Evolutionary conservation across 1,140 invertebrate genomes (phyloP), one percentile per base, ranked within the genome.

Genomic region (Dolichoris vasculosae): DNA sequence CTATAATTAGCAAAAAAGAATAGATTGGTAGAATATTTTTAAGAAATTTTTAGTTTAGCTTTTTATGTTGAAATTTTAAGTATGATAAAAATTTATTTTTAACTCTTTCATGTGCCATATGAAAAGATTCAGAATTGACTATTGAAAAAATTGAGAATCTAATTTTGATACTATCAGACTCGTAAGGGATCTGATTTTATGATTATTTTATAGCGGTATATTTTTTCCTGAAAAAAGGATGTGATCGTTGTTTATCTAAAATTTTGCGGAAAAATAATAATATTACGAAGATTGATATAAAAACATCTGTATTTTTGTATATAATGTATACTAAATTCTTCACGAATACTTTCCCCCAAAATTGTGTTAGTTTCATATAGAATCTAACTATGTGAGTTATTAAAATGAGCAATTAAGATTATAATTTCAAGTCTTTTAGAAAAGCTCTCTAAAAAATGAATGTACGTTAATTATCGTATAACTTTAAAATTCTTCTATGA

Each of bases 41-140:
- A 43, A 46, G 7, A 80, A 30, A 46, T 30, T 13, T 20, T 59
- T 80, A 67, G 59, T 30, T 80, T 67, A 80, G 20, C 40, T 43
- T 46, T 64, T 43, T 26, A 17, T 32, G 20, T 0, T 67, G 30
- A 64, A 30, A 0, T 80, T 63, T 80, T 80, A 80, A n/a, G 40
- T 30, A 80, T 67, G 64, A 79, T 15, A n/a, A 32, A 80, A 32
- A 20, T 51, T 81, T 81, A 81, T 81, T 48, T 81, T 71, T 69
- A 48, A 81, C 23, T 51, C 30, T 69, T 81, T 69, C 2, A 81
- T 23, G 64, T 81, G 79, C 79, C 79, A 69, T 81, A 69, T 51
- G 35, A 23, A 71, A 67, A 40, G 11, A 0, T 30, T 81, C 0
- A 69, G 4, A 30, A 81, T 67, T 71, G 43, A 71, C 30, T 30